Base-by-base conservation (phyloP, 2,797 vertebrate genomes). In the Protonibea diacanthus region DNA sequence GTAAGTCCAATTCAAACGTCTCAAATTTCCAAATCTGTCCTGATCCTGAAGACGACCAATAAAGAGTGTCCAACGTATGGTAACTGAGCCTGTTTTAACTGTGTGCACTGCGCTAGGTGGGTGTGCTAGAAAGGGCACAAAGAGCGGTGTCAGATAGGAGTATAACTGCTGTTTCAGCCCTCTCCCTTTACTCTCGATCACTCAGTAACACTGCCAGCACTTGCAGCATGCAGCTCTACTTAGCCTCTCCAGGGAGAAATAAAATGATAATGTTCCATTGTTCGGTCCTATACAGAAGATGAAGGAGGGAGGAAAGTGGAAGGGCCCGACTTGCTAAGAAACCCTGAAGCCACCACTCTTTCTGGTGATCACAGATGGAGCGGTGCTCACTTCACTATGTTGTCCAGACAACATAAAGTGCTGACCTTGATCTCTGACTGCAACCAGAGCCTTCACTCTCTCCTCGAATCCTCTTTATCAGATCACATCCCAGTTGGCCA, bases 101-200 rank as follows among this genome's bases (percentile, higher is more conserved):
- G 66, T 66, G 81, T 85, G 85, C 80, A 82, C 78, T 81, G 67
- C 59, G 77, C 61, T 69, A 74, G 56, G 71, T 86, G 81, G 57
- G 72, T 79, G 74, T 79, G 78, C 82, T 72, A 15, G 63, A 85
- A 76, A 80, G 84, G 61, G 59, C 74, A 86, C 82, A 82, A 64
- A 90, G 87, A 89, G 91, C 69, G 49, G 90, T 80, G 78, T 91
- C 91, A 87, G 86, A 91, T 75, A 78, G 85, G 73, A 80, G 81
- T 84, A 89, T 88, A 92, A 91, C 65, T 93, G 93, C 93, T 89
- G 92, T 85, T 93, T 94, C 93, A 95, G 91, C 92, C 85, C 70
- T 84, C 89, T 89, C 85, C 86, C 88, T 86, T 89, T 73, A 48
- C 82, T 82, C 82, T 78, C 56, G 72, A 86, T 87, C 86, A 79